These are phyloP conservation scores for Enteromius radiatus DNA, from an alignment of 2,797 vertebrate species.

Conservation along the genomic window DNA sequence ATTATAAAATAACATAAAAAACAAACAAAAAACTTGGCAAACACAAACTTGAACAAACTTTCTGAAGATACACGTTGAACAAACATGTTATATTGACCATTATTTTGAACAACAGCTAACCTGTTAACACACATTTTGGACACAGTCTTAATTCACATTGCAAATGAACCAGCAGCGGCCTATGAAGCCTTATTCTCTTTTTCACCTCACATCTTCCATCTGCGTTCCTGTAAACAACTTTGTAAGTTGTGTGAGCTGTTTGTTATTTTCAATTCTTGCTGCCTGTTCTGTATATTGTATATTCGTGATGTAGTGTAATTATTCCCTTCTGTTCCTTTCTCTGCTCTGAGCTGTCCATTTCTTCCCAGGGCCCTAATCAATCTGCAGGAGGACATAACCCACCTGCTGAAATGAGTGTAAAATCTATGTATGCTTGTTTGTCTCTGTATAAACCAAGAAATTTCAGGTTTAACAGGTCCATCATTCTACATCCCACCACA, in stretches of 20 bases:
- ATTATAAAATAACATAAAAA: too few species aligned
- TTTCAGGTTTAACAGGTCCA: conserved; percentile 6
- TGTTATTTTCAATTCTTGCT: conserved; percentile 26
- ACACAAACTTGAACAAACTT: too few species aligned
- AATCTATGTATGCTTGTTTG: background rate
- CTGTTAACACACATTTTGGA: background rate
- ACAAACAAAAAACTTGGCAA: too few species aligned
- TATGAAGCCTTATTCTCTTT: background rate
- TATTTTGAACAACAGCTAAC: background rate
- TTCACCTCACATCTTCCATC: conserved; percentile 24
- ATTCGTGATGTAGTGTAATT: background rate
- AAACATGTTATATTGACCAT: too few species aligned
- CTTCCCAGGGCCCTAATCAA: conserved; percentile 1
- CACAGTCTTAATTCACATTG: background rate
- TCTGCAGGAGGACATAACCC: conserved; percentile 3
- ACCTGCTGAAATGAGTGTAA: conserved; percentile 28
- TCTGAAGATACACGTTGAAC: too few species aligned
- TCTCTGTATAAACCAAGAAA: conserved; percentile 9
- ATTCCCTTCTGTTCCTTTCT: conserved; percentile 10
- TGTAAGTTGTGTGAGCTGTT: conserved; percentile 28
- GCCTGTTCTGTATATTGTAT: conserved; percentile 37
- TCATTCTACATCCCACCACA: conserved; percentile 4
- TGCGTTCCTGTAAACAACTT: conserved; percentile 13
- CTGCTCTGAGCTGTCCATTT: background rate
- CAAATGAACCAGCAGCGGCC: background rate